Conservation (phyloP, 2,888 invertebrate genomes). For the Diloba caeruleocephala region DNA sequence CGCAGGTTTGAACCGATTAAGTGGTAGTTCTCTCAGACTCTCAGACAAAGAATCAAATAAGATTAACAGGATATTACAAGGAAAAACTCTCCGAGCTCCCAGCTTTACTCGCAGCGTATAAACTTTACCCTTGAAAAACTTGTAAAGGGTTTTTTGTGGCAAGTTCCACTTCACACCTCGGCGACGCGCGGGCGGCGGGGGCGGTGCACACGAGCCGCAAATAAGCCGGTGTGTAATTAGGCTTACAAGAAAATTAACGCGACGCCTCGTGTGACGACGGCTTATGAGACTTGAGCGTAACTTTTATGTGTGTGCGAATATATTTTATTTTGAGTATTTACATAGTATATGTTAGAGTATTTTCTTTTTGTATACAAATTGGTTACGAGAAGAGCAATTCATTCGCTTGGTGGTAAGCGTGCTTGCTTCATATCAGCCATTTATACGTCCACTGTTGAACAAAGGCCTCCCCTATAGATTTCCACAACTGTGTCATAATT, state of each 20-base stretch:
- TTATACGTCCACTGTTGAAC: no score
- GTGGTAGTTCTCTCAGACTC: no score
- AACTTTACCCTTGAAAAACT: conserved; percentile 74
- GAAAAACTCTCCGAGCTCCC: conserved; percentile 17
- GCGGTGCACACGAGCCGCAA: conserved; percentile 51
- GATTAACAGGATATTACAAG: conserved; percentile 2
- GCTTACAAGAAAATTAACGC: conserved; percentile 79
- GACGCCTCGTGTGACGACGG: conserved; percentile 32
- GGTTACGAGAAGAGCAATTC: no score
- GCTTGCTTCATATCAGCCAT: no score
- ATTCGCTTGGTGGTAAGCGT: no score
- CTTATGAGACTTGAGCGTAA: conserved; percentile 30
- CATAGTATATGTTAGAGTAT: no score
- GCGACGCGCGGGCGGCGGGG: conserved; percentile 30
- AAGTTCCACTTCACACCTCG: conserved; percentile 70
- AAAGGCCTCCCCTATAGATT: no score
- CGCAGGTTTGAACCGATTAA: no score
- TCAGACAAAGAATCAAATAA: background rate
- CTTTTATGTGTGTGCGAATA: conserved; percentile 32
- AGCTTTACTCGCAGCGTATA: conserved; percentile 53
- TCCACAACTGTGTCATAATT: no score
- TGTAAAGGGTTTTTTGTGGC: conserved; percentile 65
- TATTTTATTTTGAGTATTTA: conserved; percentile 26
- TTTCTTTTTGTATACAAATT: no score
- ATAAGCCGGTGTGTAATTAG: conserved; percentile 83